Conservation (phyloP, 2,888 invertebrate species). For the Unio pictorum region DNA sequence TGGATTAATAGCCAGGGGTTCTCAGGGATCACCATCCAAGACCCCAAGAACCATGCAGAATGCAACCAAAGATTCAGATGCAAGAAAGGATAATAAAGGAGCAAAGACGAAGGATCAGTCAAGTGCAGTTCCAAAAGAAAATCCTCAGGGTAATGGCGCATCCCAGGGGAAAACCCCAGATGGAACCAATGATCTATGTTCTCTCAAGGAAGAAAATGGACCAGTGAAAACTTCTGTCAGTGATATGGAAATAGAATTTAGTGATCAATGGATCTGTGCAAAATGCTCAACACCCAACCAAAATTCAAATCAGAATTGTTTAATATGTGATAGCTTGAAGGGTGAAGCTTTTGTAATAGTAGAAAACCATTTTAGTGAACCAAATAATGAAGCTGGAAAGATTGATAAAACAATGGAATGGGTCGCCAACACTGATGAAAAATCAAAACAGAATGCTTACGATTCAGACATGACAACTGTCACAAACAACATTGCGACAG, state of each 20-base stretch:
- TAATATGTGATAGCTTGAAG: constrained; percentile 23
- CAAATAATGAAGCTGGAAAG: no score
- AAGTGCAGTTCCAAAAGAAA: constrained; percentile 2
- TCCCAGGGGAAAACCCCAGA: not conserved
- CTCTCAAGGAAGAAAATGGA: not conserved
- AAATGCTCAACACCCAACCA: constrained; percentile 79
- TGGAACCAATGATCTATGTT: not conserved
- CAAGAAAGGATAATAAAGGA: no score
- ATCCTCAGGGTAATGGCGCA: not conserved
- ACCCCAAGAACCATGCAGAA: no score
- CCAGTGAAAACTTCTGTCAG: no score
- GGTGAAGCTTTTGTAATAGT: constrained; percentile 11
- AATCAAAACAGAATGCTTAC: no score
- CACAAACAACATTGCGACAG: not conserved
- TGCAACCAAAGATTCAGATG: no score
- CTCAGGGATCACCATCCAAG: no score
- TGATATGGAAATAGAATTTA: constrained; percentile 7
- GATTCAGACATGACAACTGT: no score
- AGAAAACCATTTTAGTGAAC: constrained; percentile 1
- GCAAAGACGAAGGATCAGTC: not conserved
- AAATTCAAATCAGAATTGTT: constrained; percentile 26
- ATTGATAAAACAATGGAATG: no score
- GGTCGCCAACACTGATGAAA: no score
- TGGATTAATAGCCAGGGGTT: no score
- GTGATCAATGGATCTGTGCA: constrained; percentile 84